Conservation (phyloP, 2,797 vertebrate genomes). For the Synaphobranchus kaupii region DNA sequence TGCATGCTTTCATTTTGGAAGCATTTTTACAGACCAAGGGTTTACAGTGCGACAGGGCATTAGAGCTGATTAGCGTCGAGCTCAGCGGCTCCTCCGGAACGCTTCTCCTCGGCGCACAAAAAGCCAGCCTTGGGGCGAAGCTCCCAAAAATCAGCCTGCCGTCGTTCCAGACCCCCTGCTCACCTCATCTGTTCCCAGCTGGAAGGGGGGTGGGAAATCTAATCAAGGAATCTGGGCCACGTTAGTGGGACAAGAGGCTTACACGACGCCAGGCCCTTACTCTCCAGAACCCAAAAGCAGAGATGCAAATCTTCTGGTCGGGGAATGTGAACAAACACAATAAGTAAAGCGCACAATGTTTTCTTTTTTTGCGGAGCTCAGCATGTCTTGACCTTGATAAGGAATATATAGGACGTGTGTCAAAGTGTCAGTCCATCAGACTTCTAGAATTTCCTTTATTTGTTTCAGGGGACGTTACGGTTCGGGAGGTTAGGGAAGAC, state of each 20-base stretch:
- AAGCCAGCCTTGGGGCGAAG: background rate
- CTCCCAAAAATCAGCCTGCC: constrained; percentile 28
- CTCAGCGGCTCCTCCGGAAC: constrained; percentile 37
- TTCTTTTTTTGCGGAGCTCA: background rate
- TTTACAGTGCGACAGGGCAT: constrained; percentile 56
- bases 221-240: constrained; percentile 47
- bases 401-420: constrained; percentile 29
- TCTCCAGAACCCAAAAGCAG: background rate
- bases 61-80: constrained; percentile 61
- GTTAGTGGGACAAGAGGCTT: constrained; percentile 33
- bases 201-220: constrained; percentile 31
- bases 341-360: background rate
- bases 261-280: background rate
- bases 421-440: constrained; percentile 24
- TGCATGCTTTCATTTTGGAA: constrained; percentile 65
- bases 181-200: constrained; percentile 1
- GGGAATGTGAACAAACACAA: constrained; percentile 6
- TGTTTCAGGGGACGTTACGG: constrained; percentile 31
- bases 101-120: background rate
- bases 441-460: constrained; percentile 22
- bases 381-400: constrained; percentile 21
- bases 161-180: constrained; percentile 26
- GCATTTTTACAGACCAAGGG: constrained; percentile 62
- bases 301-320: background rate
- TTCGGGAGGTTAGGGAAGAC: constrained; percentile 32